Evolutionary conservation across 2,888 invertebrate genomes (phyloP).

Genomic region (Sinelater perroti): DNA sequence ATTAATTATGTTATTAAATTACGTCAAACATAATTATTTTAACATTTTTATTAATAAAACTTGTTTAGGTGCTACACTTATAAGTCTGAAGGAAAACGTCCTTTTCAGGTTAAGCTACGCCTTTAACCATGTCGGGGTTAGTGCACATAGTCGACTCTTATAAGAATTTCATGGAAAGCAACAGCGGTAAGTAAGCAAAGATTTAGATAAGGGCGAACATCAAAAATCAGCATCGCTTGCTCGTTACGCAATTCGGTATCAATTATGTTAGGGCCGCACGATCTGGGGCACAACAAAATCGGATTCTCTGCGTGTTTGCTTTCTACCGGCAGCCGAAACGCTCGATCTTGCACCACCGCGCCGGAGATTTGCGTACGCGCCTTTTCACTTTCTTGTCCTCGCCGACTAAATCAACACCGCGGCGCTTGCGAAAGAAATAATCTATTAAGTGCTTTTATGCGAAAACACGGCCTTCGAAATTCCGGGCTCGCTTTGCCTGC

Average conservation of each 20-base stretch:
- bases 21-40: too few species aligned
- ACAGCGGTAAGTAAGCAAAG: constrained; percentile 51
- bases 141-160: constrained; percentile 49
- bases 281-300: too few species aligned
- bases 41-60: too few species aligned
- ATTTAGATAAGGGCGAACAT: background rate
- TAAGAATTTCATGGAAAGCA: constrained; percentile 55
- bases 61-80: too few species aligned
- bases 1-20: too few species aligned
- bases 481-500: too few species aligned
- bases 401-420: background rate
- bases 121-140: constrained; percentile 17
- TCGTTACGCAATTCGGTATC: background rate
- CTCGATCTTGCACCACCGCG: too few species aligned
- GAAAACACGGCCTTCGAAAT: background rate
- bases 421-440: background rate
- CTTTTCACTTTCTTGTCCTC: constrained; percentile 12
- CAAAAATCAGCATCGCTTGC: constrained; percentile 1
- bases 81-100: constrained; percentile 8
- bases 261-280: too few species aligned
- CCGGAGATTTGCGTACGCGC: too few species aligned
- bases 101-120: constrained; percentile 13
- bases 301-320: too few species aligned
- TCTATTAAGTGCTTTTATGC: background rate
- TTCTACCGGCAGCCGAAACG: too few species aligned